A percentile compares a stretch with the other conserved stretches of the same genome.
These are phyloP conservation scores for Eurystomus gularis DNA, from an alignment of 2,113 vertebrate genomes.

Conservation along the genomic window DNA sequence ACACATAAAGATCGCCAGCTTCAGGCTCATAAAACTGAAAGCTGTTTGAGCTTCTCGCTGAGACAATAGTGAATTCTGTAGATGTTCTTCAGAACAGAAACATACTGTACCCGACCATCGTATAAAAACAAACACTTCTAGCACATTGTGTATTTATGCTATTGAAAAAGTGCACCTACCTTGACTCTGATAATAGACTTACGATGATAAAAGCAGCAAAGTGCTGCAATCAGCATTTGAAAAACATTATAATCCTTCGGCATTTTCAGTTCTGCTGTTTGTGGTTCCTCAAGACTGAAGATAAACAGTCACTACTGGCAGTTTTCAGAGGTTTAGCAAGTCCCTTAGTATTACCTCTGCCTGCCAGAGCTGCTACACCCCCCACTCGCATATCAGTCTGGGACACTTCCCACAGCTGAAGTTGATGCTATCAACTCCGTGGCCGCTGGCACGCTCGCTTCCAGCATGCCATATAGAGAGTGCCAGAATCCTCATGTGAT, in stretches of 20 bases:
- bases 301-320: neutral
- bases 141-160: neutral
- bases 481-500: conserved; percentile 83
- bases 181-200: conserved; percentile 87
- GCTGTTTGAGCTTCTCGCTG: neutral
- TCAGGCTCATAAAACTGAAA: neutral
- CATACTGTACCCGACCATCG: neutral
- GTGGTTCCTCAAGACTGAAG: neutral
- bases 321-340: neutral
- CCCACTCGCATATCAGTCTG: neutral
- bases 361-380: neutral
- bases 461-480: conserved; percentile 74
- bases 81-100: neutral
- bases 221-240: conserved; percentile 82
- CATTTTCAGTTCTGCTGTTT: conserved; percentile 74
- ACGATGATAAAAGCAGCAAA: conserved; percentile 95
- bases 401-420: conserved; percentile 64
- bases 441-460: conserved; percentile 61
- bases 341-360: neutral
- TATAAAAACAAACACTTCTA: neutral
- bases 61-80: neutral
- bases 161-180: conserved; percentile 75
- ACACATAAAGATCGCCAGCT: neutral
- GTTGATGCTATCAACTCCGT: conserved; percentile 64
- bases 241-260: conserved; percentile 85